These are phyloP conservation scores for Oncorhynchus masou DNA, from an alignment of 2,113 vertebrate species.

Conservation along the genomic window DNA sequence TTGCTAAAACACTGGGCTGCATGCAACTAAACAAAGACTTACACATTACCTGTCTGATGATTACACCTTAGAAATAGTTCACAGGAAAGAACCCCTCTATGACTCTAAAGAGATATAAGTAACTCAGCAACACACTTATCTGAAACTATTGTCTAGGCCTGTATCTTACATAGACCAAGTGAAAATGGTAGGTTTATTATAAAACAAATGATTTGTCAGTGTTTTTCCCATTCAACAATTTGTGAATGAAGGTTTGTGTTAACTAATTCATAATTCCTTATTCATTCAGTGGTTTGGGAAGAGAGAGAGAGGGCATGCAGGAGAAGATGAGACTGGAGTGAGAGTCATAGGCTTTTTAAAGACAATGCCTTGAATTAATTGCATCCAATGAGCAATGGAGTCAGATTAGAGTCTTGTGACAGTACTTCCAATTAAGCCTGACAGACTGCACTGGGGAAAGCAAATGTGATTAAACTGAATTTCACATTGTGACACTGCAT, in stretches of 20 bases:
- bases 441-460: slow-evolving; percentile 1
- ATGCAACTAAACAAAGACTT: not conserved
- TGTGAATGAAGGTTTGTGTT: not conserved
- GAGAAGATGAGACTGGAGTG: not conserved
- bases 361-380: not conserved
- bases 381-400: slow-evolving; percentile 15
- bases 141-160: too few species aligned
- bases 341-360: not conserved
- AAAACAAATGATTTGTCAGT: not conserved
- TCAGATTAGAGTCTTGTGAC: not conserved
- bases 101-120: not conserved
- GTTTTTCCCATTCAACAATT: not conserved
- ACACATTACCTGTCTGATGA: not conserved
- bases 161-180: too few species aligned
- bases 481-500: not conserved
- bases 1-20: not conserved
- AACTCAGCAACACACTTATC: not conserved
- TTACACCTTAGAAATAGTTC: not conserved
- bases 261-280: not conserved
- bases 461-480: not conserved
- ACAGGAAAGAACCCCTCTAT: not conserved
- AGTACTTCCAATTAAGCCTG: slow-evolving; percentile 21
- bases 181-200: too few species aligned
- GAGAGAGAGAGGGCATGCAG: not conserved
- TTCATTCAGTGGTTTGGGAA: not conserved